Evolutionary conservation across 1,140 invertebrate species (phyloP).

Genomic region (Amyelois transitella): DNA sequence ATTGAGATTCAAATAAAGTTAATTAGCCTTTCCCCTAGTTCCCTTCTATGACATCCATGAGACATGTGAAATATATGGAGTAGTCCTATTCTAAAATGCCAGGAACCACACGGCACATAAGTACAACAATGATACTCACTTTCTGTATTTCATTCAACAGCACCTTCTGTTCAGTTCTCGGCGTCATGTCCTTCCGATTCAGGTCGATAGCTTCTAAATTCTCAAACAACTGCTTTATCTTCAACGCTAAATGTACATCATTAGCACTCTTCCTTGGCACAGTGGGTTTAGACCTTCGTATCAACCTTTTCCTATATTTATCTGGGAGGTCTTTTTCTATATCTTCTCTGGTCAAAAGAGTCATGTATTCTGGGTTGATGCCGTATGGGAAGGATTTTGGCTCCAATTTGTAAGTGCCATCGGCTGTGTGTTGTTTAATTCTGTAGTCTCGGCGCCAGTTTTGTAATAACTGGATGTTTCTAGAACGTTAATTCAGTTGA

Average conservation of each 20-base stretch:
- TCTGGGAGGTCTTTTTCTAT: conserved; percentile 70
- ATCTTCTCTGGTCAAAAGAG: conserved; percentile 54
- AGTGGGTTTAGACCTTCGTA: conserved; percentile 40
- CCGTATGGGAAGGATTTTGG: conserved; percentile 50
- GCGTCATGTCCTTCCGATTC: conserved; percentile 50
- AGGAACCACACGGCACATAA: background rate
- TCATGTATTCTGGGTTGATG: conserved; percentile 59
- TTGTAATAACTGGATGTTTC: conserved; percentile 52
- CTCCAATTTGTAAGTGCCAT: conserved; percentile 33
- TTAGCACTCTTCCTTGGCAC: conserved; percentile 48
- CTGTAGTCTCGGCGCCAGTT: conserved; percentile 62
- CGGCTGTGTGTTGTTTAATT: conserved; percentile 27
- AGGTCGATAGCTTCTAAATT: conserved; percentile 60
- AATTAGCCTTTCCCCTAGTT: too few species aligned
- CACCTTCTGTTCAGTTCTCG: conserved; percentile 60
- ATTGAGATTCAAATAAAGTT: too few species aligned
- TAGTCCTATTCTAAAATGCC: too few species aligned
- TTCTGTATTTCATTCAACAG: conserved; percentile 63
- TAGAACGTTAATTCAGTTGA: conserved; percentile 18
- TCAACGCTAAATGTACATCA: conserved; percentile 61
- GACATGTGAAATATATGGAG: too few species aligned
- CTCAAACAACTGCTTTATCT: conserved; percentile 64
- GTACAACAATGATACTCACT: conserved; percentile 29
- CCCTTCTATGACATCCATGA: too few species aligned
- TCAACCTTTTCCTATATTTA: conserved; percentile 58